These are phyloP conservation scores for Drosophila niveifrons DNA, from an alignment of 2,888 invertebrate species.

Conservation along the genomic window DNA sequence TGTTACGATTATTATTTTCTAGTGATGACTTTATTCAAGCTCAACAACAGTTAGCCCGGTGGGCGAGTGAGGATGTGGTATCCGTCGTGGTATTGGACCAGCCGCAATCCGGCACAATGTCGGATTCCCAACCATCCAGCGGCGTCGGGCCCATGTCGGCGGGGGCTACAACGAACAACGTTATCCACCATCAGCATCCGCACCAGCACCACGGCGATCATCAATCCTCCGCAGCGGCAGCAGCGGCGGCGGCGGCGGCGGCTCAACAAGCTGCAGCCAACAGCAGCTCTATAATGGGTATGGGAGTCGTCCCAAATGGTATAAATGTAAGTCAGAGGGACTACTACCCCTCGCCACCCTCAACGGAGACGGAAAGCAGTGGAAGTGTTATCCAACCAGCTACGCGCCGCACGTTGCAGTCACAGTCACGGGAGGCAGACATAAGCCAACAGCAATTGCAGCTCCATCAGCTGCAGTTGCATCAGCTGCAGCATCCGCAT, in stretches of 20 bases:
- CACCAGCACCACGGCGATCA: slow-evolving; percentile 85
- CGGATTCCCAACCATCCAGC: slow-evolving; percentile 86
- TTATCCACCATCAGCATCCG: slow-evolving; percentile 86
- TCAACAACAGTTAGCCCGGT: slow-evolving; percentile 98
- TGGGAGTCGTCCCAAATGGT: slow-evolving; percentile 84
- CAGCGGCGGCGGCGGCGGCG: slow-evolving; percentile 69
- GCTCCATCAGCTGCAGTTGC: slow-evolving; percentile 79
- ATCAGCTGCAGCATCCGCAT: slow-evolving; percentile 73
- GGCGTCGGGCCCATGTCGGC: slow-evolving; percentile 87
- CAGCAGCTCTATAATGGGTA: slow-evolving; percentile 81
- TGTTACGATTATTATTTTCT: slow-evolving; percentile 94
- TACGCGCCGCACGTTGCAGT: slow-evolving; percentile 77
- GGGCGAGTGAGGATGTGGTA: slow-evolving; percentile 95
- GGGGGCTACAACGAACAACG: slow-evolving; percentile 86
- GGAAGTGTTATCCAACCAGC: slow-evolving; percentile 86
- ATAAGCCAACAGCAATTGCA: slow-evolving; percentile 77
- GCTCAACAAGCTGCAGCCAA: slow-evolving; percentile 62
- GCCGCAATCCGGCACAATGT: slow-evolving; percentile 84
- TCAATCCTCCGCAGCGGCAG: slow-evolving; percentile 82
- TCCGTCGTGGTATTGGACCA: slow-evolving; percentile 87
- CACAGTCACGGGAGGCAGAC: slow-evolving; percentile 62
- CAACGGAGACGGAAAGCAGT: slow-evolving; percentile 87
- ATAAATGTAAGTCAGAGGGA: slow-evolving; percentile 86
- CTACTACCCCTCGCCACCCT: slow-evolving; percentile 86
- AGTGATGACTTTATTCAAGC: slow-evolving; percentile 99